These are phyloP conservation scores for Drosophila monieri DNA, from an alignment of 2,888 invertebrate genomes.

Conservation along the genomic window DNA sequence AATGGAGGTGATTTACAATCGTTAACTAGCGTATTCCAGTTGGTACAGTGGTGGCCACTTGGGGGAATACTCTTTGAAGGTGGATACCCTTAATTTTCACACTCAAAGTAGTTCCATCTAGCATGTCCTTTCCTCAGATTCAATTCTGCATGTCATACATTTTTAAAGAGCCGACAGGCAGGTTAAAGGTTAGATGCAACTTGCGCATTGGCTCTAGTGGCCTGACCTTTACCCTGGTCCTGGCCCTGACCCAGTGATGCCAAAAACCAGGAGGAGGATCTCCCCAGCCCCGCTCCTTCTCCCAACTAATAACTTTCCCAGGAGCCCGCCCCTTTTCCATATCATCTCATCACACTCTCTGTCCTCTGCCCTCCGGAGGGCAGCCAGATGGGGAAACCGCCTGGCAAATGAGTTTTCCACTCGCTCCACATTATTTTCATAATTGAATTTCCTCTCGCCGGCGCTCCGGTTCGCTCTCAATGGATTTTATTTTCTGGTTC, in stretches of 20 bases:
- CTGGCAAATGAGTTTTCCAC: slow-evolving; percentile 48
- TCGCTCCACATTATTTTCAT: slow-evolving; percentile 54
- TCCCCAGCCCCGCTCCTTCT: background rate
- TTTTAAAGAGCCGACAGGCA: slow-evolving; percentile 30
- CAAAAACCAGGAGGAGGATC: slow-evolving; percentile 12
- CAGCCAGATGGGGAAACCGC: slow-evolving; percentile 41
- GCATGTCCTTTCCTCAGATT: slow-evolving; percentile 17
- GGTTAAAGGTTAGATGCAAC: slow-evolving; percentile 15
- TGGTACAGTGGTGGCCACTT: background rate
- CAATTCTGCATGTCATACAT: slow-evolving; percentile 53
- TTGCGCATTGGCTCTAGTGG: background rate
- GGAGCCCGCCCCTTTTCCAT: slow-evolving; percentile 22
- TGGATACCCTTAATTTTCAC: no score
- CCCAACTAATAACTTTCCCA: background rate
- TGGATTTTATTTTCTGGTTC: slow-evolving; percentile 13
- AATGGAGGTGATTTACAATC: slow-evolving; percentile 13
- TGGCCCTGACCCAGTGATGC: slow-evolving; percentile 46
- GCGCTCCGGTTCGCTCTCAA: slow-evolving; percentile 20
- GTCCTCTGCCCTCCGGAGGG: background rate
- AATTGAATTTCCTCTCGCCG: slow-evolving; percentile 64
- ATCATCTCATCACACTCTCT: slow-evolving; percentile 18
- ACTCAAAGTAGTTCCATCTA: no score
- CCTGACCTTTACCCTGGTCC: slow-evolving; percentile 51
- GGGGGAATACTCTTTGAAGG: no score
- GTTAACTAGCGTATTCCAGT: slow-evolving; percentile 20